Base-by-base conservation (phyloP, 1,140 invertebrate species). In the Conopomorpha cramerella region DNA sequence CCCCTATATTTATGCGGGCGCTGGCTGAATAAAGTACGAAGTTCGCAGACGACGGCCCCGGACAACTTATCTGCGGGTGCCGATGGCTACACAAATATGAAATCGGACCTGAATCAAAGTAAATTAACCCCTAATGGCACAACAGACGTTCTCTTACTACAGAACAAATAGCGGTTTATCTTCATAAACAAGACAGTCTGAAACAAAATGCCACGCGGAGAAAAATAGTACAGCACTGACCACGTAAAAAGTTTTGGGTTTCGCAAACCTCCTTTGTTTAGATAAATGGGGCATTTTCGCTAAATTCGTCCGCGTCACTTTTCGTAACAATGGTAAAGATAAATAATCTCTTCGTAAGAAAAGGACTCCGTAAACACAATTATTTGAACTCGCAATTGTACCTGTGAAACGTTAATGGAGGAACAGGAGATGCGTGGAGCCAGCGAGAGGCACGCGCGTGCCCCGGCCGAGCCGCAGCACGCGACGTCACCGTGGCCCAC, bases 201-300 rank as follows among this genome's bases (percentile, higher is more conserved):
- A 58, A 67, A 67, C 55, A 55, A 66, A 71, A 63, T 51, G 52
- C 51, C 65, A 63, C 68, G 55, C 66, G 59, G 65, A 66, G 55
- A 59, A 56, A 57, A 68, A 74, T 57, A 55, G 55, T 61, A 64
- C 67, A 70, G 71, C 66, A 67, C 53, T 67, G 66, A 67, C 64
- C 64, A 72, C 66, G 58, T 70, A 70, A 76, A 76, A 73, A 73
- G 64, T 73, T 76, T 76, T 57, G 56, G 66, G 59, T 70, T 70
- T 70, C 66, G 60, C 46, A 51, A 63, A 59, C 57, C n/a, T n/a
- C 61, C 57, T 76, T 73, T 73, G 67, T 73, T 51, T 47, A 70
- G 63, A 76, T 71, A 72, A 76, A 72, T 76, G 67, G 59, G 60
- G 58, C 55, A 61, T 72, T 71, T 70, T 72, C 58, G 53, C 57